Percentiles rank a stretch among this genome's conserved stretches.
Conservation (phyloP, 2,113 vertebrate genomes). For the Diadophis punctatus region DNA sequence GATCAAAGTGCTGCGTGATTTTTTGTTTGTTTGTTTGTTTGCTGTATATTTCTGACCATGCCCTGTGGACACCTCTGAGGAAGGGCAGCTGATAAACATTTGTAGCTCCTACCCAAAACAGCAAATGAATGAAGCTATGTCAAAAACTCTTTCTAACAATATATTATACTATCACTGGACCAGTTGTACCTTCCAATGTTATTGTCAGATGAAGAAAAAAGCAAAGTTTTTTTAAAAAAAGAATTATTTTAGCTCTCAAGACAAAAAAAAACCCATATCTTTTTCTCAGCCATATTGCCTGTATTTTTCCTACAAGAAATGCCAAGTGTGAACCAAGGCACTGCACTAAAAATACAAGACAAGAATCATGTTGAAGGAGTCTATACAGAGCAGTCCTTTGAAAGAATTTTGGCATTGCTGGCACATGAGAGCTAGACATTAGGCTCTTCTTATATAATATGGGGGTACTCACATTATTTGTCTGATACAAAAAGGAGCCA, state of each 20-base stretch:
- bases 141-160: constrained; percentile 23
- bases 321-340: too few relatives aligned
- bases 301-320: neutral
- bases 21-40: neutral
- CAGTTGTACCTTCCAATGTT: neutral
- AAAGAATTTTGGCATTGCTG: neutral
- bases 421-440: neutral
- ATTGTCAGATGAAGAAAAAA: constrained; percentile 4
- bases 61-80: neutral
- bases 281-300: neutral
- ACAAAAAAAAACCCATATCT: neutral
- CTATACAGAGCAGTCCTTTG: neutral
- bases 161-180: constrained; percentile 15
- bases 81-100: constrained; percentile 41
- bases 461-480: neutral
- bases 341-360: neutral
- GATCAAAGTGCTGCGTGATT: neutral
- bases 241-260: constrained; percentile 1
- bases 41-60: neutral
- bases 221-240: neutral
- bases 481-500: neutral
- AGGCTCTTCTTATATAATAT: neutral
- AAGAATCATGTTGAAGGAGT: neutral
- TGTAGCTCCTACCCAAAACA: constrained; percentile 23
- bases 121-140: constrained; percentile 48